Evolutionary conservation across 2,888 invertebrate genomes (phyloP), one percentile per base, ranked within the genome.

Genomic region (Biston stratarius): DNA sequence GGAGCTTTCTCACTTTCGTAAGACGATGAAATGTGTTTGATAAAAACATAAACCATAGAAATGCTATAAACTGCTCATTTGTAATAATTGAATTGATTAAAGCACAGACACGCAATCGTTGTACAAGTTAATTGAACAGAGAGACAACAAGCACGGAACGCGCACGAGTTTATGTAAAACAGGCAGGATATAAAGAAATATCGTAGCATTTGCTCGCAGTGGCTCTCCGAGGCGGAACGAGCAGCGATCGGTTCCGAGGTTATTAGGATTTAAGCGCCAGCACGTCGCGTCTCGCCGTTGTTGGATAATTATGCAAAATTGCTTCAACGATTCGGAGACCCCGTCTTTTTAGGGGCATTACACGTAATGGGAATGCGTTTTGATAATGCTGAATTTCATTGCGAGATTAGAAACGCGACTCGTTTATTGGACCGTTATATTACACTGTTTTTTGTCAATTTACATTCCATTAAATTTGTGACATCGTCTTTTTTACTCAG

Each of bases 221-320:
- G 87, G 88, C 89, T 89, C 88, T 88, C 86, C 83, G 87, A 81
- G 82, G 82, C 85, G 84, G 90, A 91, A 92, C 92, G 89, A 90
- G 89, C 86, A 89, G 88, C 88, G 87, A 92, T 92, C 89, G 87
- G 81, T 86, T 85, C 86, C 85, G 78, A 88, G 84, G 90, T 91
- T 91, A 92, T 92, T 92, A 90, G 92, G 87, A 90, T 92, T 89
- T 90, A 90, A 89, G 89, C 88, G 89, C 81, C 86, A 81, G 80
- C 81, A 82, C 83, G 79, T 84, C 87, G 85, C 85, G 85, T 86
- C 87, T 86, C 87, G 72, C 78, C 83, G 79, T 83, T 83, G 84
- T 83, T 81, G 83, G 86, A 88, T 92, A 93, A 94, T 94, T 94
- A 93, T 94, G 93, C 92, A 90, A 93, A 94, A 93, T 92, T 90